phyloP scores from a whole-genome alignment of 2,888 invertebrate genomes.

The Lottia gigantea region DNA sequence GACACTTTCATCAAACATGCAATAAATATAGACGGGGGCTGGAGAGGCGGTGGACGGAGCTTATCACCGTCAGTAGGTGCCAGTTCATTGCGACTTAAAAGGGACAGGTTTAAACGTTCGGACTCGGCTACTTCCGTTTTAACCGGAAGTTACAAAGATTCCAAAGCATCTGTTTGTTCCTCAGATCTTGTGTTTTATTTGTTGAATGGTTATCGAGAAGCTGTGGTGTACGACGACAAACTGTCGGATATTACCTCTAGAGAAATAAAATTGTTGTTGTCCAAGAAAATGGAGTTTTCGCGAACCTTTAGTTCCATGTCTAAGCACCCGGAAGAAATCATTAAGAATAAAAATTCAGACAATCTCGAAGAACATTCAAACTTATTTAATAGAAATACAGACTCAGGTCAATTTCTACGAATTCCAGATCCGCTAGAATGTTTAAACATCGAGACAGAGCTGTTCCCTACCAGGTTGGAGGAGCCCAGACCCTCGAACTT shows the following conservation, averaged over 20 bases:
- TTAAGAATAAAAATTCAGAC: background rate
- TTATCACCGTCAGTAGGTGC: background rate
- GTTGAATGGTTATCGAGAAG: conserved; percentile 18
- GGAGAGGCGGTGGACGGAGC: background rate
- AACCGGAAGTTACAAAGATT: background rate
- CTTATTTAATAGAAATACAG: too few species aligned
- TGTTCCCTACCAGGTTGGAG: background rate
- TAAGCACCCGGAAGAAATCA: background rate
- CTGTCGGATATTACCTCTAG: conserved; percentile 4
- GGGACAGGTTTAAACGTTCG: background rate
- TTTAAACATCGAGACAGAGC: background rate
- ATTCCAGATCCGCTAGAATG: background rate
- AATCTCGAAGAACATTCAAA: too few species aligned
- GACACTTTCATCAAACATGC: conserved; percentile 21
- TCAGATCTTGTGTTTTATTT: conserved; percentile 14
- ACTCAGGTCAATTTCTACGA: background rate
- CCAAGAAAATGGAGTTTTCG: background rate
- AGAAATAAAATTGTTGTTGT: conserved; percentile 10
- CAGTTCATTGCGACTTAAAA: background rate
- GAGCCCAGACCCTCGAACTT: background rate
- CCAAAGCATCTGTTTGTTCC: background rate
- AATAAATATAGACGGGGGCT: background rate
- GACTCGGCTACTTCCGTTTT: conserved; percentile 6
- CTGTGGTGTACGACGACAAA: conserved; percentile 15
- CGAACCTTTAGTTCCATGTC: background rate